Evolutionary conservation across 2,113 vertebrate species (phyloP).

Genomic region (Hydrolagus affinis): DNA sequence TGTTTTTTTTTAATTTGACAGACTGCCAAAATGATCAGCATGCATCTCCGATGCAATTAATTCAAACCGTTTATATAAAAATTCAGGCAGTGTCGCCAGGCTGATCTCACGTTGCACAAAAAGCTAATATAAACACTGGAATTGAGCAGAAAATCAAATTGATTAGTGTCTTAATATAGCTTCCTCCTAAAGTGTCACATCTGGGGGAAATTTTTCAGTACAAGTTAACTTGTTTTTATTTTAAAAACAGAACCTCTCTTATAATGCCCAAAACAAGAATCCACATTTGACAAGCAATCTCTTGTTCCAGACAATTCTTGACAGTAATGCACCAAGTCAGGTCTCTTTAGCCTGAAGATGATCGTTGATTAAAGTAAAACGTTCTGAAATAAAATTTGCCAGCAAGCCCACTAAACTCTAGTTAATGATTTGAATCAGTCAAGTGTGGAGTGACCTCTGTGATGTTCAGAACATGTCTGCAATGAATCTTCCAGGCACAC

Average conservation of each 20-base stretch:
- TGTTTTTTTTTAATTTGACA: slow-evolving; percentile 12
- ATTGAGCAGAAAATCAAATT: slow-evolving; percentile 3
- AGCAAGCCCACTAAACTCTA: slow-evolving; percentile 7
- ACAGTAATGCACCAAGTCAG: neutral
- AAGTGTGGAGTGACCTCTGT: neutral
- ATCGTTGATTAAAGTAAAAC: slow-evolving; percentile 3
- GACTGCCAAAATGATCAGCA: slow-evolving; percentile 19
- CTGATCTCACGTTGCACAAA: slow-evolving; percentile 1
- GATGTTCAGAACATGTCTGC: neutral
- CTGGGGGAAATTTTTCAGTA: too few species aligned
- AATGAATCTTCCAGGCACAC: slow-evolving; percentile 21
- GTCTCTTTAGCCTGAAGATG: neutral
- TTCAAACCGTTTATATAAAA: slow-evolving; percentile 17
- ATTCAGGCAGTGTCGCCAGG: neutral
- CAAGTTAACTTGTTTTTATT: too few species aligned
- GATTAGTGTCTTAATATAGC: neutral
- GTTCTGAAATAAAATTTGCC: slow-evolving; percentile 11
- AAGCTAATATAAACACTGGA: slow-evolving; percentile 12
- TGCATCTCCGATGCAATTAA: slow-evolving; percentile 12
- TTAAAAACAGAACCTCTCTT: too few species aligned
- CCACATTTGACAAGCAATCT: too few species aligned
- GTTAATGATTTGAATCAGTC: neutral
- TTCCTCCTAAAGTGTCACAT: neutral
- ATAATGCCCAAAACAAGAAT: too few species aligned
- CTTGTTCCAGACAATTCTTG: neutral